A percentile compares a stretch with the other conserved stretches of the same genome.
phyloP scores from a whole-genome alignment of 2,797 vertebrate species.

The Aeoliscus strigatus region DNA sequence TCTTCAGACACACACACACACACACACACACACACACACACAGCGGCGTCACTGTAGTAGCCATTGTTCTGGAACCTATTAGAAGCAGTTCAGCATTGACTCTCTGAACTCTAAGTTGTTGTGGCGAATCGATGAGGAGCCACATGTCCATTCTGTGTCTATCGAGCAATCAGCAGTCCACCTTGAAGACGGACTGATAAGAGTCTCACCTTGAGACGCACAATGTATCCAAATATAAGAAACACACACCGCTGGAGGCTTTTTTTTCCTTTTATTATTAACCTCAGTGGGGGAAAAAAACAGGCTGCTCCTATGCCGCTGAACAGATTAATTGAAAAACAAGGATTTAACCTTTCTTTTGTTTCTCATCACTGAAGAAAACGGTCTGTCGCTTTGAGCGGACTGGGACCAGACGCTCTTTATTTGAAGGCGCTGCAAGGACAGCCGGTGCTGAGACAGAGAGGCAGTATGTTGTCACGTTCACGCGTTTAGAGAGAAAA shows the following conservation, averaged over 20 bases:
- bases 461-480: too few species aligned
- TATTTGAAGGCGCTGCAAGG: not conserved
- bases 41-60: too few species aligned
- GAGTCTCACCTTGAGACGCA: slow-evolving; percentile 64
- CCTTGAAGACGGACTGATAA: slow-evolving; percentile 69
- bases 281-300: slow-evolving; percentile 40
- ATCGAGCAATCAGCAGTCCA: slow-evolving; percentile 58
- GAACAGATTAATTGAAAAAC: slow-evolving; percentile 56
- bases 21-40: too few species aligned
- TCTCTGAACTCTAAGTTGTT: not conserved
- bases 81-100: too few species aligned
- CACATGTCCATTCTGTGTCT: slow-evolving; percentile 22
- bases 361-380: slow-evolving; percentile 30
- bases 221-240: slow-evolving; percentile 38
- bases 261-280: slow-evolving; percentile 18
- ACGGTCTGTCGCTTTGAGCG: slow-evolving; percentile 3
- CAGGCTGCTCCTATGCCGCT: slow-evolving; percentile 26
- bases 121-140: too few species aligned
- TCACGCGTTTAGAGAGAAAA: too few species aligned
- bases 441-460: slow-evolving; percentile 7
- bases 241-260: slow-evolving; percentile 2
- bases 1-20: too few species aligned
- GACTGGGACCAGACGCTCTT: slow-evolving; percentile 11
- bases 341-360: slow-evolving; percentile 45
- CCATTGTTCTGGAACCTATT: too few species aligned